Evolutionary conservation across 2,888 invertebrate genomes (phyloP), one percentile per base, ranked within the genome.

Genomic region (Drosophila quinaria): DNA sequence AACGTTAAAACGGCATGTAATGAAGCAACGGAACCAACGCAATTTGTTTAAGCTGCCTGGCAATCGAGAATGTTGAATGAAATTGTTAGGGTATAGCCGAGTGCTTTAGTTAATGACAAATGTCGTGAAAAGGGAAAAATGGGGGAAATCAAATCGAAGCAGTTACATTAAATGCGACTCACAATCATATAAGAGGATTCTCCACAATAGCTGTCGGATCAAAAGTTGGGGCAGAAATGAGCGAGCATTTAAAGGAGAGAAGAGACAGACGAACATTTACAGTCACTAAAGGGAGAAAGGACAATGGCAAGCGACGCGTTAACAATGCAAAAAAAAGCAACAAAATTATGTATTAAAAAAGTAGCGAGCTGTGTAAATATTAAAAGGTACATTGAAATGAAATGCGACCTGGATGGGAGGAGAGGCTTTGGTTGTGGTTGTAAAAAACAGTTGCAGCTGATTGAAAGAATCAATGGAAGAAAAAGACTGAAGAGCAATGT

Each of bases 11-110:
- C 63, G 59, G 67, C 74, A 68, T 72, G 60, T 73, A 85, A 87
- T 79, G 75, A 80, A 70, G 71, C 89, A 81, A 77, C 69, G 72
- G 70, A 65, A 78, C 51, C 68, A 61, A 70, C 71, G 87, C 69
- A 87, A 87, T 87, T 89, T 80, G 65, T 70, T 42, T 74, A 74
- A 83, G 74, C 71, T 66, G 50, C 47, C 33, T 13, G 37, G 44
- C 59, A 19, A 19, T 29, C n/a, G 8, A 10, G 42, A 39, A 46
- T 47, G 49, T 44, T 60, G 58, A 49, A 70, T 42, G 25, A 22
- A 60, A 65, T 46, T 62, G 51, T 62, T 60, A 22, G 64, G 47
- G 58, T 49, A 63, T 60, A 46, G 11, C 11, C 1, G 62, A 70
- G 70, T 67, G 78, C 75, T 85, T 78, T 80, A 64, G 55, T 66